A percentile compares a stretch with the other conserved stretches of the same genome.
Evolutionary conservation across 2,113 vertebrate species (phyloP).

Genomic region (Tringa solitaria): DNA sequence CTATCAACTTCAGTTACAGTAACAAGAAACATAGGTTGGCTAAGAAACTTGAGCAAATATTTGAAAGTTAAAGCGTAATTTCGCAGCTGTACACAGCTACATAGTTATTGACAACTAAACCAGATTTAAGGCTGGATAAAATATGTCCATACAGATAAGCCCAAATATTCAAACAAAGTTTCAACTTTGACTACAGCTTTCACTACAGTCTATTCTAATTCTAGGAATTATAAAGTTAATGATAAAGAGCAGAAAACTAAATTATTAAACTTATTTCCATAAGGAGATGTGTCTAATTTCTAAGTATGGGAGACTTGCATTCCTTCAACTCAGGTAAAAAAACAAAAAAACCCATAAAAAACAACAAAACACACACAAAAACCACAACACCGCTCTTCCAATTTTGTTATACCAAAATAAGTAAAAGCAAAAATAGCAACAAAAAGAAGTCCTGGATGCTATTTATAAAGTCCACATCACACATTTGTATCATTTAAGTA

Average conservation of each 20-base stretch:
- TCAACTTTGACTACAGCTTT: neutral
- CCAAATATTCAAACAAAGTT: neutral
- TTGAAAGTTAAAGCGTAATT: neutral
- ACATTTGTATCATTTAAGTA: neutral
- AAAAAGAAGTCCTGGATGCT: too few species aligned
- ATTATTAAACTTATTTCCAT: neutral
- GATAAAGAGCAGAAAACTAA: neutral
- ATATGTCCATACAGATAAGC: neutral
- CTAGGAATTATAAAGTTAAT: neutral
- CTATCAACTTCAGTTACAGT: neutral
- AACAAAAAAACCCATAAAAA: too few species aligned
- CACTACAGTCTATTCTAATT: neutral
- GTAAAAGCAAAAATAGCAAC: neutral
- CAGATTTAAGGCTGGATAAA: neutral
- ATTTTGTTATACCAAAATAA: neutral
- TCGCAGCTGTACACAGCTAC: neutral
- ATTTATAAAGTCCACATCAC: neutral
- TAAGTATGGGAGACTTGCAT: neutral
- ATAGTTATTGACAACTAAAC: neutral
- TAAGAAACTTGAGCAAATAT: neutral
- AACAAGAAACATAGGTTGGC: neutral
- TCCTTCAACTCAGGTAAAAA: neutral
- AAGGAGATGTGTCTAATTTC: neutral
- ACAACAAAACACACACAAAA: too few species aligned
- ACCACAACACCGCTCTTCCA: neutral